Base-by-base conservation (phyloP, 2,113 vertebrate genomes). In the Oenanthe oenanthe region DNA sequence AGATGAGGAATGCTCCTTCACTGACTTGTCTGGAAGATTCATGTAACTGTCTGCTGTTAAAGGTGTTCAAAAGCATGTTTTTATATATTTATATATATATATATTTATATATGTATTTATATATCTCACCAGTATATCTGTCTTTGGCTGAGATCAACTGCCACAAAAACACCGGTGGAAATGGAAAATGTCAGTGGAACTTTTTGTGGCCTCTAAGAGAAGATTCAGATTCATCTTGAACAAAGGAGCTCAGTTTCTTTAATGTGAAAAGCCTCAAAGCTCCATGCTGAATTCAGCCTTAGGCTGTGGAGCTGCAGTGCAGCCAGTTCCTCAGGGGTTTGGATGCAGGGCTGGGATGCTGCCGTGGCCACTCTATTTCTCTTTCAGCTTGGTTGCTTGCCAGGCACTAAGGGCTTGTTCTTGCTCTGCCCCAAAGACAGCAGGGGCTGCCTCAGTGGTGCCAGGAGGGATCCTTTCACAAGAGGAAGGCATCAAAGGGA, bases 211-310 rank as follows among this genome's bases (percentile, higher is more conserved):
- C 85, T 63, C 78, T 67, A 62, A 77, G 42, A 70, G 88, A 89
- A 94, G 78, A 83, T 78, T 96, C 79, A 90, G 88, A 77, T 95
- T 95, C 60, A 1, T 92, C 96, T 48, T 94, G 88, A 97, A 89
- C 90, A 96, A 86, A 89, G 60, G 47, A 85, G 61, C 71, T 80
- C 0, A 0, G 10, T 79, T 92, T 91, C 50, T 62, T 76, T 70
- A 68, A 85, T 40, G 31, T 34, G 38, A 83, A 79, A 91, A 61
- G 48, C 48, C 51, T 75, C 68, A 83, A 12, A 57, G 62, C 60
- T 89, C 22, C 53, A 40, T 14, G 19, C 26, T 56, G 34, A 76
- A 53, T 65, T 89, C 54, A 47, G 25, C 43, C 32, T 76, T 18
- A 14, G 26, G 24, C 7, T 42, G 36, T 22, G 34, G 73, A 94